Evolutionary conservation across 2,888 invertebrate genomes (phyloP), one percentile per base, ranked within the genome.

Genomic region (Apamea crenata): DNA sequence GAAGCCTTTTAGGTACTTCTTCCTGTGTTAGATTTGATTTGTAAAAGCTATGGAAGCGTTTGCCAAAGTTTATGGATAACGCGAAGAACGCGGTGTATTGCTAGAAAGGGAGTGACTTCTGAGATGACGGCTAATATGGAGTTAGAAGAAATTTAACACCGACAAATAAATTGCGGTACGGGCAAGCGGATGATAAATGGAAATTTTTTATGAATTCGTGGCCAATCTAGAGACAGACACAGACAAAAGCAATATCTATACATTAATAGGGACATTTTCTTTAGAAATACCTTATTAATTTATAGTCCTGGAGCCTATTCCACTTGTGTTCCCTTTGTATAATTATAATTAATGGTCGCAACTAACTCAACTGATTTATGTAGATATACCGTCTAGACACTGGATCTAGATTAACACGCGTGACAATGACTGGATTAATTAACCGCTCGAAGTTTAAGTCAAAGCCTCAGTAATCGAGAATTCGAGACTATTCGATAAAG

Each of bases 371-470:
- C 47, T 87, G 80, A 88, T 88, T 84, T 82, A 87, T 88, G 70
- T 77, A 83, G 63, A 78, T 77, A 74, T 10, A 80, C 77, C 67
- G 87, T 80, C 87, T 85, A 78, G 89, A 71, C 78, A 85, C 81
- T 84, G 61, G 81, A 81, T 81, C 87, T 77, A 87, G 87, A 85
- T 84, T 87, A 87, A 81, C 73, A 76, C 77, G 73, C 68, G 66
- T 80, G 78, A 81, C 87, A 83, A 72, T 81, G 76, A 69, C 77
- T 81, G 16, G 87, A 90, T 88, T 87, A 88, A 90, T 90, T 91
- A 91, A 88, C 89, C 82, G 79, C 82, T 76, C 80, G 75, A 80
- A 87, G 85, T 87, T 89, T 89, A 87, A 89, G 88, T 88, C 87
- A 77, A 87, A 85, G 32, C 68, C 47, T 44, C 29, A 47, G 74